Conservation (phyloP, 2,888 invertebrate species). For the Operophtera brumata region DNA sequence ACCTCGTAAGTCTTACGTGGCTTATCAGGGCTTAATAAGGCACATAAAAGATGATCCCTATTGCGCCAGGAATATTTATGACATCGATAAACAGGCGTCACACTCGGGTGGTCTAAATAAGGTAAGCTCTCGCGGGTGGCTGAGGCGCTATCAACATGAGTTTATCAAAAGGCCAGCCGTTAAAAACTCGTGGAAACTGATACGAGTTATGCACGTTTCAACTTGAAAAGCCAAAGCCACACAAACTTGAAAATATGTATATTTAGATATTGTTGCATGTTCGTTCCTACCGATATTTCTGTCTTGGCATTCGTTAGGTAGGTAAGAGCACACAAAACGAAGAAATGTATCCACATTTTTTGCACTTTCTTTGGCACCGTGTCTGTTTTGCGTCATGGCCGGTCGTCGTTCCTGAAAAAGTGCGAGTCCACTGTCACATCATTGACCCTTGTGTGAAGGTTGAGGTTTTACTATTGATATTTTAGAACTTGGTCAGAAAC, state of each 20-base stretch:
- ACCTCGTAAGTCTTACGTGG: slow-evolving; percentile 40
- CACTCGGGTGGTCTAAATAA: slow-evolving; percentile 65
- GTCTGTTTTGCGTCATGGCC: slow-evolving; percentile 57
- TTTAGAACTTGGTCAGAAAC: neutral
- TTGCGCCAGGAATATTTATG: slow-evolving; percentile 72
- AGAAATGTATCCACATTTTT: slow-evolving; percentile 41
- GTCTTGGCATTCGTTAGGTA: slow-evolving; percentile 50
- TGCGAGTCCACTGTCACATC: slow-evolving; percentile 49
- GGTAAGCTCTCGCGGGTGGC: slow-evolving; percentile 45
- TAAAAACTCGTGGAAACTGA: slow-evolving; percentile 58
- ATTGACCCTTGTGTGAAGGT: slow-evolving; percentile 53
- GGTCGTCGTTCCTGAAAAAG: slow-evolving; percentile 65
- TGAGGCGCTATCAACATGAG: slow-evolving; percentile 50
- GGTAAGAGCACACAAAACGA: slow-evolving; percentile 39
- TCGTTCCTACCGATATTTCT: slow-evolving; percentile 43
- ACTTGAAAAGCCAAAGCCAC: slow-evolving; percentile 38
- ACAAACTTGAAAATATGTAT: slow-evolving; percentile 30
- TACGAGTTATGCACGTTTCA: slow-evolving; percentile 41
- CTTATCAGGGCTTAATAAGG: slow-evolving; percentile 63
- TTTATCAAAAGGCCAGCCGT: slow-evolving; percentile 64
- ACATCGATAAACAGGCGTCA: slow-evolving; percentile 50
- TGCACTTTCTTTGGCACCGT: slow-evolving; percentile 50
- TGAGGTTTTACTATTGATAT: slow-evolving; percentile 25
- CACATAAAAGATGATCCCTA: slow-evolving; percentile 58
- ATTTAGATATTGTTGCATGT: slow-evolving; percentile 45